These are phyloP conservation scores for Hylia prasina DNA, from an alignment of 2,113 vertebrate genomes.

Conservation along the genomic window DNA sequence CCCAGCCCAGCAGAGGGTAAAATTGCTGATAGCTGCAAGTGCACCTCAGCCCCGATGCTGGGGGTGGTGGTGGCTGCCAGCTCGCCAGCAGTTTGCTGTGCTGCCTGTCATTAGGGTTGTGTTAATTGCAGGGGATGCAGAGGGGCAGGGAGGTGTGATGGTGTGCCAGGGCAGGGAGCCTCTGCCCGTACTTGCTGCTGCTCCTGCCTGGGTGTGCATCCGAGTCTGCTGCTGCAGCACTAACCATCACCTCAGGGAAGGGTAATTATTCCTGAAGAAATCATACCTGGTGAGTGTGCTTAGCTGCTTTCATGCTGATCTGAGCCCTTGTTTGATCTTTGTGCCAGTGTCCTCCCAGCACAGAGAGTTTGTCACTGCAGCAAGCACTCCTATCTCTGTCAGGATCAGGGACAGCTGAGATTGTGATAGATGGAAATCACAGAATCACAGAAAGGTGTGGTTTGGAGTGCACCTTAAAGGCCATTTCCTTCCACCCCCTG, in stretches of 20 bases:
- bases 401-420: neutral
- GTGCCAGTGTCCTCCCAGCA: neutral
- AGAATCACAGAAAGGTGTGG: neutral
- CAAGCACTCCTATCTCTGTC: accelerated
- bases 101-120: neutral
- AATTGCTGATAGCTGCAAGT: neutral
- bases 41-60: accelerated
- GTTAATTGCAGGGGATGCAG: neutral
- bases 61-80: neutral
- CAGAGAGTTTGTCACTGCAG: no score
- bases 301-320: neutral
- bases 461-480: neutral
- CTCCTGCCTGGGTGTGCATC: neutral
- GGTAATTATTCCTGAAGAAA: conserved; percentile 13
- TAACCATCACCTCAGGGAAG: conserved; percentile 52
- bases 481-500: neutral
- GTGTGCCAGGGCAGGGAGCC: neutral
- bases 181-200: conserved; percentile 16
- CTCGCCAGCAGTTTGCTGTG: neutral
- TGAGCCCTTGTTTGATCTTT: neutral
- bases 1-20: neutral
- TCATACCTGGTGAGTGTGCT: neutral
- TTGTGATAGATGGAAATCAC: neutral
- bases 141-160: neutral
- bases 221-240: neutral